Conservation (phyloP, 2,888 invertebrate genomes). For the Trichacis sp. region DNA sequence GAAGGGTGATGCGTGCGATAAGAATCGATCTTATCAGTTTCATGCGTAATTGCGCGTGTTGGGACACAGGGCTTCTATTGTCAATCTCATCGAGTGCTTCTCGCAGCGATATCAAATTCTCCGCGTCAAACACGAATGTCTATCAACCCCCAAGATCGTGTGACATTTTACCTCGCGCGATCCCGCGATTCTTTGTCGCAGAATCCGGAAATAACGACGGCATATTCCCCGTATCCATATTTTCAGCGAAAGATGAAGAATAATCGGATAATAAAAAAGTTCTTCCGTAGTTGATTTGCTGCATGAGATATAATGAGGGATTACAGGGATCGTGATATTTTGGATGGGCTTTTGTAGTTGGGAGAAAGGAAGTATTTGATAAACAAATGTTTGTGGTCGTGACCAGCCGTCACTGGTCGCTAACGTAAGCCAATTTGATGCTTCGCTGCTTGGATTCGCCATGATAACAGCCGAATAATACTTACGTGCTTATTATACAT, state of each 20-base stretch:
- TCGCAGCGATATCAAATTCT: slow-evolving; percentile 36
- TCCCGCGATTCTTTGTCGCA: neutral
- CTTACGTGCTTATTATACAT: slow-evolving; percentile 50
- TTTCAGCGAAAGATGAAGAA: too few relatives aligned
- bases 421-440: slow-evolving; percentile 66
- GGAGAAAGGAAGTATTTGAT: slow-evolving; percentile 32
- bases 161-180: slow-evolving; percentile 14
- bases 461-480: slow-evolving; percentile 55
- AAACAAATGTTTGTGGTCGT: slow-evolving; percentile 57
- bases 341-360: slow-evolving; percentile 23
- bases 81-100: slow-evolving; percentile 36
- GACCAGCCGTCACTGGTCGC: slow-evolving; percentile 50
- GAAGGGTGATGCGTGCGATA: slow-evolving; percentile 64
- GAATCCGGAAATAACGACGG: too few relatives aligned
- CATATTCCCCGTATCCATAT: too few relatives aligned
- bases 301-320: neutral
- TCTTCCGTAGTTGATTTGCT: neutral
- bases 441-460: slow-evolving; percentile 59
- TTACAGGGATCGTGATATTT: slow-evolving; percentile 24
- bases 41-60: slow-evolving; percentile 66
- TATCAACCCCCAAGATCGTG: slow-evolving; percentile 37
- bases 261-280: too few relatives aligned
- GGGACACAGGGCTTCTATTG: slow-evolving; percentile 43
- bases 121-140: slow-evolving; percentile 31
- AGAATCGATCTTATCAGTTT: slow-evolving; percentile 61